A percentile compares a stretch with the other conserved stretches of the same genome.
Conservation (phyloP, 2,888 invertebrate species). For the Antitype chi region DNA sequence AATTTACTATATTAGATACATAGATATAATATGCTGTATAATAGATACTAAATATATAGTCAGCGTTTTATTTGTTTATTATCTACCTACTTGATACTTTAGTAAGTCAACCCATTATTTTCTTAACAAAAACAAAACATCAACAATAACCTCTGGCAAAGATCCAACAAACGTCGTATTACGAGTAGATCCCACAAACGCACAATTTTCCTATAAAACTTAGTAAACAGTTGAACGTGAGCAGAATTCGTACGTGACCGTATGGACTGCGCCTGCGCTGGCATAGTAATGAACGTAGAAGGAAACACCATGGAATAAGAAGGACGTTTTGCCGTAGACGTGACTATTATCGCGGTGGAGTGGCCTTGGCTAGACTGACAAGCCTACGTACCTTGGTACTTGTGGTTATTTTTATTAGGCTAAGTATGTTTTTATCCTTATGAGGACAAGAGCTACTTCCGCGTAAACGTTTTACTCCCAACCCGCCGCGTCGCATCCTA, state of each 20-base stretch:
- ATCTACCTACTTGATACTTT: neutral
- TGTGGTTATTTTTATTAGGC: neutral
- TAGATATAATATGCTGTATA: too few relatives aligned
- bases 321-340: conserved; percentile 48
- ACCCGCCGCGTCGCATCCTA: too few relatives aligned
- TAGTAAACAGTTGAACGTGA: conserved; percentile 59
- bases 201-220: conserved; percentile 51
- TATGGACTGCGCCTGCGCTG: conserved; percentile 20
- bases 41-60: too few relatives aligned
- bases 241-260: conserved; percentile 51
- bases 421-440: conserved; percentile 15
- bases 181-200: conserved; percentile 39
- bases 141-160: conserved; percentile 1
- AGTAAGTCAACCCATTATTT: neutral
- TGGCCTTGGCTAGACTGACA: conserved; percentile 35
- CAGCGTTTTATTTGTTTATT: neutral
- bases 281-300: conserved; percentile 60
- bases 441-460: too few relatives aligned
- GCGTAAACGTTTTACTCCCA: too few relatives aligned
- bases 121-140: neutral
- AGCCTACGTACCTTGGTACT: neutral
- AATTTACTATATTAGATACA: too few relatives aligned
- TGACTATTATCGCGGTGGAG: conserved; percentile 47
- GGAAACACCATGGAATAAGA: conserved; percentile 58
- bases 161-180: conserved; percentile 7